phyloP scores from a whole-genome alignment of 53 echinoderm and acorn worm genomes.

The Crossaster papposus region DNA sequence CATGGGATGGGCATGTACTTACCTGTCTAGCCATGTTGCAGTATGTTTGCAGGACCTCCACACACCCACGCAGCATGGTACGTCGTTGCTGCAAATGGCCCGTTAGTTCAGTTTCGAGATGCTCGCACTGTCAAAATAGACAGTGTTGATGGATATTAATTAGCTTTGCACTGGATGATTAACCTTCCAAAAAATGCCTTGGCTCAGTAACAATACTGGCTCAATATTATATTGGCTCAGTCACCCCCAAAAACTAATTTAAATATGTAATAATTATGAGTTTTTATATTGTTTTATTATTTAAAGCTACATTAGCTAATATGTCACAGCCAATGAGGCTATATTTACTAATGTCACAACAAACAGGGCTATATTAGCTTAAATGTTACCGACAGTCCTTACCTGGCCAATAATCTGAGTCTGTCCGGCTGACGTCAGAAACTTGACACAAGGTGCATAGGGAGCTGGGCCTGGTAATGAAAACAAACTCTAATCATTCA shows the following conservation, averaged over 20 bases:
- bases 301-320: too few relatives aligned
- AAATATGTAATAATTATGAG: too few relatives aligned
- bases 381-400: not conserved
- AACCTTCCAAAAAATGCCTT: too few relatives aligned
- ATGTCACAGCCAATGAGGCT: too few relatives aligned
- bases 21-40: constrained; percentile 86
- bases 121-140: constrained; percentile 70
- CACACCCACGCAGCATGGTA: constrained; percentile 70
- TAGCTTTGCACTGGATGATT: too few relatives aligned
- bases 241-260: too few relatives aligned
- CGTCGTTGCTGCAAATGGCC: constrained; percentile 77
- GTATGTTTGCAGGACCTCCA: constrained; percentile 87
- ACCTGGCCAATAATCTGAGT: constrained; percentile 80
- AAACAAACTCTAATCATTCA: not conserved
- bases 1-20: not conserved
- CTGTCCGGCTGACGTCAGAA: constrained; percentile 91
- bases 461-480: constrained; percentile 67
- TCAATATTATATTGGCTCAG: too few relatives aligned
- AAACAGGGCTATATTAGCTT: not conserved
- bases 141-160: too few relatives aligned
- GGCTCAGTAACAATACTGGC: too few relatives aligned
- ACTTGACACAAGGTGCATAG: constrained; percentile 80
- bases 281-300: too few relatives aligned
- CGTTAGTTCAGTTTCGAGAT: constrained; percentile 81
- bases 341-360: too few relatives aligned